Evolutionary conservation across 2,113 vertebrate species (phyloP), one percentile per base, ranked within the genome.

Genomic region (Cynocephalus volans): DNA sequence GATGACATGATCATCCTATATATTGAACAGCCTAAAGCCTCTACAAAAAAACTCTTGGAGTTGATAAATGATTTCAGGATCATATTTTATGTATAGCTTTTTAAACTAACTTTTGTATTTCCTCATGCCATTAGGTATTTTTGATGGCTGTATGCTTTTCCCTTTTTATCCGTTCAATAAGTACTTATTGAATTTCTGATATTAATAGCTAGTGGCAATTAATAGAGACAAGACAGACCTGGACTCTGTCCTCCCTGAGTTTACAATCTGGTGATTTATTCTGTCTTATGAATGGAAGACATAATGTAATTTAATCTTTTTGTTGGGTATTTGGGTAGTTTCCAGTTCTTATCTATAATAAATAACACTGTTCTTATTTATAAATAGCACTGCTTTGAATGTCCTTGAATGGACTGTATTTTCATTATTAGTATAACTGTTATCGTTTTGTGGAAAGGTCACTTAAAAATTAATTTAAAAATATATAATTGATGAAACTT

Each of bases 381-480:
- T 69, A 86, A 81, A 56, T 88, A 69, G 36, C 48, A n/a, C 6
- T 62, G 28, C 31, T 86, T 88, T 58, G 33, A 83, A 50, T 72
- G 33, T 60, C 84, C 80, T 92, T 94, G 14, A 97, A 92, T 69
- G 56, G 14, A 64, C 56, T 92, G 6, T 87, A 45, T 91, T 93
- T 95, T 96, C 88, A 23, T 94, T 14, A 54, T 95, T 60, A 41
- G 23, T 69, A 18, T 60, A 72, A 85, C 94, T 23, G 6, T 91
- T 91, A 87, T 91, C 95, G 79, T 94, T 88, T 58, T 77, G 14
- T 93, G 64, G 65, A 60, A 90, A 97, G 73, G 93, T 97, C 87
- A 96, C 45, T 84, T 93, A 84, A 80, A 95, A 96, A 97, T 93
- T 93, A 85, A 91, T 83, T 97, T 90, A 8, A 82, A 97, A 93